Percentiles rank a stretch among this genome's conserved stretches.
Conservation (phyloP, 2,113 vertebrate species). For the Colossoma macropomum region DNA sequence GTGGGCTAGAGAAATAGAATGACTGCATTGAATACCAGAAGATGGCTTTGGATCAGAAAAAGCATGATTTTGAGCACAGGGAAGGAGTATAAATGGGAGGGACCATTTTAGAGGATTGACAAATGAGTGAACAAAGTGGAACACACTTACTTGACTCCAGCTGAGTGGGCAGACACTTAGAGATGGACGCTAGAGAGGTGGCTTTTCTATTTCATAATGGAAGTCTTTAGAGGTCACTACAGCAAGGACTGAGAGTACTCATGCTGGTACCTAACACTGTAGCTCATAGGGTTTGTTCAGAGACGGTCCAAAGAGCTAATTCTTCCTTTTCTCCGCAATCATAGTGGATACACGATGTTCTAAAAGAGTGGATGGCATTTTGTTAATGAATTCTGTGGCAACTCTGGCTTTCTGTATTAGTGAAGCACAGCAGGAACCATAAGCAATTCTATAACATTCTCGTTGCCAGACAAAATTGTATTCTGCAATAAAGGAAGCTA, state of each 20-base stretch:
- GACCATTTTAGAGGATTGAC: not conserved
- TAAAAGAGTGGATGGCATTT: not conserved
- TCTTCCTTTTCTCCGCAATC: not conserved
- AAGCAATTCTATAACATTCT: no score
- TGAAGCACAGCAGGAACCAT: no score
- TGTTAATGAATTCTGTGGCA: no score
- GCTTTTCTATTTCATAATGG: not conserved
- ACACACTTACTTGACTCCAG: not conserved
- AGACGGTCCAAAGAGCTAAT: not conserved
- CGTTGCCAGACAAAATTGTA: not conserved
- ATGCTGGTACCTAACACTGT: conserved; percentile 10
- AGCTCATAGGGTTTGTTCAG: not conserved
- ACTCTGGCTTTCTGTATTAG: not conserved
- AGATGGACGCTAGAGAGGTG: not conserved
- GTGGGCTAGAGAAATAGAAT: not conserved
- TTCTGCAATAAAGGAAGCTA: no score
- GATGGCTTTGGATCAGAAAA: not conserved
- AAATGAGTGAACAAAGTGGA: not conserved
- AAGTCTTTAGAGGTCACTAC: not conserved
- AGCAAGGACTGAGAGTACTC: not conserved
- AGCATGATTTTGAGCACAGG: not conserved
- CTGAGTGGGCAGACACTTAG: not conserved
- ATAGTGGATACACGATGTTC: not conserved
- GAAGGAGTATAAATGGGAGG: not conserved
- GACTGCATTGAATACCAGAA: not conserved